Percentiles rank a stretch among this genome's conserved stretches.
Evolutionary conservation across 2,113 vertebrate genomes (phyloP).

Genomic region (Clarias batrachus): DNA sequence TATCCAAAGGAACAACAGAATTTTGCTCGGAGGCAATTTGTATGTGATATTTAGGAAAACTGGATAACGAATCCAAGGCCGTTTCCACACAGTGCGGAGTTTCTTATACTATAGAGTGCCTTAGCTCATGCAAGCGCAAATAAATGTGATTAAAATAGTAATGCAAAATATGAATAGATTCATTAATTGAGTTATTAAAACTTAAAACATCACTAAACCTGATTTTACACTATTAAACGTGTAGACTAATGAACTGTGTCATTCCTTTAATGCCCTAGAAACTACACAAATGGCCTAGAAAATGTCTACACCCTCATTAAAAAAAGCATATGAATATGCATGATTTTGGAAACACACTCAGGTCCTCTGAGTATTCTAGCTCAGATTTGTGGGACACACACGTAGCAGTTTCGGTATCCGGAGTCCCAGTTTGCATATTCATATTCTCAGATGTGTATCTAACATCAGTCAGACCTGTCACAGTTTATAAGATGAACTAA

Average conservation of each 20-base stretch:
- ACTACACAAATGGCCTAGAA: not conserved
- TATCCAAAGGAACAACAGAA: not conserved
- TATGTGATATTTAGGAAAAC: not conserved
- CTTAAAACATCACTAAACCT: not conserved
- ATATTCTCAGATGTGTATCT: not conserved
- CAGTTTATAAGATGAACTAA: not conserved
- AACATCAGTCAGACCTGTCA: not conserved
- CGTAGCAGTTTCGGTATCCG: not conserved
- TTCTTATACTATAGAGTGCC: not conserved
- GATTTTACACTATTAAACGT: not conserved
- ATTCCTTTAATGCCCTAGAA: not conserved
- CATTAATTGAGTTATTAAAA: not conserved
- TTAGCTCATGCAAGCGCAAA: not conserved
- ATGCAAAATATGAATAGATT: not conserved
- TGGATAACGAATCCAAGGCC: not conserved
- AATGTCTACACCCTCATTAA: not conserved
- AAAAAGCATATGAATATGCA: not conserved
- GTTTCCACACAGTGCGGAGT: not conserved
- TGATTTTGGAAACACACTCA: not conserved
- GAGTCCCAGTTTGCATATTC: not conserved
- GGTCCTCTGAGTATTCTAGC: not conserved
- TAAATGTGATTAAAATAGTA: not conserved
- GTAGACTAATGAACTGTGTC: not conserved
- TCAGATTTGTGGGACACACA: not conserved
- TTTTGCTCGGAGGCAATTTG: not conserved